A percentile compares a stretch with the other conserved stretches of the same genome.
phyloP scores from a whole-genome alignment of 2,797 vertebrate species.

The Rhadinocentrus ornatus region DNA sequence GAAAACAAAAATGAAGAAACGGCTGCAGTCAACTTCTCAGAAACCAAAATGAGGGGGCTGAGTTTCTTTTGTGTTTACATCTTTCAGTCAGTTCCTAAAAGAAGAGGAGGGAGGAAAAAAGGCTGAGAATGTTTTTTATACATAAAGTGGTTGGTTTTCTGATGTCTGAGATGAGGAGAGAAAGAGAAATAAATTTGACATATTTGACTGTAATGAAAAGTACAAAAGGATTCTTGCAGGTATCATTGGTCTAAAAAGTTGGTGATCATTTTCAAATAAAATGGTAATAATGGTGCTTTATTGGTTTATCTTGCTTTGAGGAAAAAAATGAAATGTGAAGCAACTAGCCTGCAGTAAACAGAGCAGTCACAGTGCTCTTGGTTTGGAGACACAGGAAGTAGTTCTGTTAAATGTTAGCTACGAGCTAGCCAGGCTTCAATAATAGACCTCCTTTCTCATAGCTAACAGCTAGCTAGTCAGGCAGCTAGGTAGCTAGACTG shows the following conservation, averaged over 20 bases:
- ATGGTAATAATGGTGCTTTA: not conserved
- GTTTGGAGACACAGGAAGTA: no score
- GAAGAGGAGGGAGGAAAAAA: slow-evolving; percentile 29
- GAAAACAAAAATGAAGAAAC: slow-evolving; percentile 35
- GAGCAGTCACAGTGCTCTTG: no score
- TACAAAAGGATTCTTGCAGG: not conserved
- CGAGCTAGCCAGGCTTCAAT: no score
- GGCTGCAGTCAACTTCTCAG: slow-evolving; percentile 43
- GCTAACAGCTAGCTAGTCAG: no score
- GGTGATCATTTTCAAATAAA: not conserved
- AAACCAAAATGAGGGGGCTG: slow-evolving; percentile 60
- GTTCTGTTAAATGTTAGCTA: no score
- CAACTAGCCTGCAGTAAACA: no score
- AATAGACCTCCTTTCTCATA: no score
- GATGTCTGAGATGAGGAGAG: slow-evolving; percentile 20
- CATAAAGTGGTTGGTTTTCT: slow-evolving; percentile 34
- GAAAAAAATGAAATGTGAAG: no score
- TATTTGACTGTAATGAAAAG: not conserved
- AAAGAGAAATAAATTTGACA: slow-evolving; percentile 22
- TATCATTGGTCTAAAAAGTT: not conserved
- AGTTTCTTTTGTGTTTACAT: slow-evolving; percentile 51
- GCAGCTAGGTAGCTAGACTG: no score
- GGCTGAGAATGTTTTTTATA: slow-evolving; percentile 23
- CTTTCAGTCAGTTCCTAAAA: slow-evolving; percentile 45
- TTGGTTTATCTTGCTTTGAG: no score